Evolutionary conservation across 1,140 invertebrate genomes (phyloP).

Genomic region (Eupristina koningsbergeri): DNA sequence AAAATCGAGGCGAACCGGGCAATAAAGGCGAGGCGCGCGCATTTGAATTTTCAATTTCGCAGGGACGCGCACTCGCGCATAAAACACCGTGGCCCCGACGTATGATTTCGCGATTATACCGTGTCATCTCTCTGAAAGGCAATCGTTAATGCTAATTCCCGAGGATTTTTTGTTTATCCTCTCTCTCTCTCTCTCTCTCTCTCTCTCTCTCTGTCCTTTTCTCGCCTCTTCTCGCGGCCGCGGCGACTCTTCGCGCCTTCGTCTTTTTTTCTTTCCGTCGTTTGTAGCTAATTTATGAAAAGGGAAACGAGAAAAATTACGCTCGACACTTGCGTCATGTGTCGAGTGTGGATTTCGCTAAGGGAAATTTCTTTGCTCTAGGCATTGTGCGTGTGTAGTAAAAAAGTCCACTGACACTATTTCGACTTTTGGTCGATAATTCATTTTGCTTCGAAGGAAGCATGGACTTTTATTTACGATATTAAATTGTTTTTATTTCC

Average conservation of each 20-base stretch:
- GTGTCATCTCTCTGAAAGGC: slow-evolving; percentile 41
- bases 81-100: slow-evolving; percentile 37
- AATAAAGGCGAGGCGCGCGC: slow-evolving; percentile 4
- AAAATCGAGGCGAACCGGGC: not conserved
- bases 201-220: not conserved
- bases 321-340: not conserved
- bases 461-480: not conserved
- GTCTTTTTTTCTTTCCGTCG: not conserved
- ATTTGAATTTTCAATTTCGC: slow-evolving; percentile 42
- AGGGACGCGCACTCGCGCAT: not conserved
- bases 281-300: slow-evolving; percentile 17
- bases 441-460: not conserved
- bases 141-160: slow-evolving; percentile 44
- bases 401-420: not conserved
- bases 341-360: not conserved
- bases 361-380: not conserved
- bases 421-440: not conserved
- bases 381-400: no score
- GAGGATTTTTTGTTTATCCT: not conserved
- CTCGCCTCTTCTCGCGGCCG: not conserved
- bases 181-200: not conserved
- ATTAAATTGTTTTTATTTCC: not conserved
- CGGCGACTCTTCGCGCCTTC: not conserved
- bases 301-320: not conserved
- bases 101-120: slow-evolving; percentile 43